Percentiles rank a stretch among this genome's conserved stretches.
Conservation (phyloP, 2,888 invertebrate species). For the Calliopum simillimum region DNA sequence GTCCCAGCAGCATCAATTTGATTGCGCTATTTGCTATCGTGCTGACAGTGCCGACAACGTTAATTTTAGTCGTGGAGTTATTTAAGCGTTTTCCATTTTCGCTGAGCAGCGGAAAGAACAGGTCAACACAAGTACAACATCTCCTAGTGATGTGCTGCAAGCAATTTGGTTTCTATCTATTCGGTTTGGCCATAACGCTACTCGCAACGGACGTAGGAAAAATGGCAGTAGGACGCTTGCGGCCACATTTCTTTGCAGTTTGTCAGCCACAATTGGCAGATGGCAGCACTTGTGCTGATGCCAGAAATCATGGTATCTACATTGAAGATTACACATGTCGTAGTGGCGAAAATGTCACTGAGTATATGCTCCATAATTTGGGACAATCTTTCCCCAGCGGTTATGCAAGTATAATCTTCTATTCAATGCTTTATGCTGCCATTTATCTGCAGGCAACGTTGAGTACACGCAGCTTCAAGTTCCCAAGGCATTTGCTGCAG, state of each 20-base stretch:
- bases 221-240: conserved; percentile 54
- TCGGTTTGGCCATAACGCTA: conserved; percentile 56
- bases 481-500: conserved; percentile 86
- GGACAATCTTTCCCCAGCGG: conserved; percentile 93
- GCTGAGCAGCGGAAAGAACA: conserved; percentile 4
- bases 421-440: conserved; percentile 84
- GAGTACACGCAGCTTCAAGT: conserved; percentile 82
- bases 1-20: conserved; percentile 46
- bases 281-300: conserved; percentile 70
- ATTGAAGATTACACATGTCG: conserved; percentile 79
- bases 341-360: conserved; percentile 66
- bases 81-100: conserved; percentile 51
- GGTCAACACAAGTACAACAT: conserved; percentile 36
- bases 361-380: conserved; percentile 75
- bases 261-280: conserved; percentile 79
- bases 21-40: conserved; percentile 46
- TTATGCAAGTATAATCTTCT: conserved; percentile 89
- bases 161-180: conserved; percentile 57
- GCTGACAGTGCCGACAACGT: conserved; percentile 51
- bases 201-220: conserved; percentile 56
- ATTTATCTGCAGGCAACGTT: conserved; percentile 91
- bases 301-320: conserved; percentile 74
- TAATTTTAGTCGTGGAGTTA: conserved; percentile 58
- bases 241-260: conserved; percentile 68
- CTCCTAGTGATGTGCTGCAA: conserved; percentile 54